Conservation (phyloP, 2,888 invertebrate genomes). For the Hetaerina titia region DNA sequence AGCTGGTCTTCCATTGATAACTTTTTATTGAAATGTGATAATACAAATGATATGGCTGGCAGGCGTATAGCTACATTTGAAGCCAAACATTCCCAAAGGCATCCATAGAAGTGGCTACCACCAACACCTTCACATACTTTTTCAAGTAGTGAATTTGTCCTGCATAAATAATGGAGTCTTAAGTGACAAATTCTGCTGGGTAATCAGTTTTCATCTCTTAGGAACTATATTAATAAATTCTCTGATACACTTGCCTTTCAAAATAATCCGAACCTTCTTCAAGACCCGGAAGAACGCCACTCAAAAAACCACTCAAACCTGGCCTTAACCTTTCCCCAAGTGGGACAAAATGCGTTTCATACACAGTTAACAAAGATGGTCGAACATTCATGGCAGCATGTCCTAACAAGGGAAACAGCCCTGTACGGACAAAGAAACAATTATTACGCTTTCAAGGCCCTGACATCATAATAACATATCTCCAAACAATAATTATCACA, state of each 20-base stretch:
- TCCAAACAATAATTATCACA: neutral
- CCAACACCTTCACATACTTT: conserved; percentile 88
- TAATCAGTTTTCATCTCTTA: neutral
- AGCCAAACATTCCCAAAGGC: conserved; percentile 92
- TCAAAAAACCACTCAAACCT: conserved; percentile 91
- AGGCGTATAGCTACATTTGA: conserved; percentile 89
- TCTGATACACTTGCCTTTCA: conserved; percentile 80
- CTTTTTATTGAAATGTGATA: conserved; percentile 89
- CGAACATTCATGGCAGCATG: conserved; percentile 95
- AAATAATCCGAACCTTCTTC: conserved; percentile 92
- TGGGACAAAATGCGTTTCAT: conserved; percentile 93
- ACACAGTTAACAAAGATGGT: conserved; percentile 88
- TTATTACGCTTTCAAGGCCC: neutral
- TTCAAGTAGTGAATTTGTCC: conserved; percentile 83
- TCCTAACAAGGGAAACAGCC: conserved; percentile 92
- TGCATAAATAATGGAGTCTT: conserved; percentile 74
- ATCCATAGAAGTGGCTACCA: conserved; percentile 89
- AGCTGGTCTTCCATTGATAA: conserved; percentile 89
- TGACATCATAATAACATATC: neutral
- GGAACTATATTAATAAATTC: conserved; percentile 9
- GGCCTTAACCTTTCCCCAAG: conserved; percentile 87
- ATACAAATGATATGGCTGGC: conserved; percentile 89
- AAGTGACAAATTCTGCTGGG: neutral
- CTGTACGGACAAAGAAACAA: conserved; percentile 76
- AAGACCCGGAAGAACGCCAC: conserved; percentile 91